Evolutionary conservation across 2,888 invertebrate genomes (phyloP).

Genomic region (Sicus ferrugineus): DNA sequence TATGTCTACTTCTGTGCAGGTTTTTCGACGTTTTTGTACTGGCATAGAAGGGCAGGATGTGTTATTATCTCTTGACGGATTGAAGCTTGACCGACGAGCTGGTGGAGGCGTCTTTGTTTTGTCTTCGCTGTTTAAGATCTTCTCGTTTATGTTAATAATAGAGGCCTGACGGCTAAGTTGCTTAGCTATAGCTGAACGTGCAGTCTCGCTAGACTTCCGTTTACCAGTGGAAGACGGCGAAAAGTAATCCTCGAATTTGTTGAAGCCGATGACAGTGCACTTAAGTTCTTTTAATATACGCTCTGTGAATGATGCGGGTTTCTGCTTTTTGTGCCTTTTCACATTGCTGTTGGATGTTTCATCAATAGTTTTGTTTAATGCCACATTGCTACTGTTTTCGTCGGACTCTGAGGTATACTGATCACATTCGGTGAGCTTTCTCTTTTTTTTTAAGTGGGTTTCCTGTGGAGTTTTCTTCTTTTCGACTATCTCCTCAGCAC

Average conservation of each 20-base stretch:
- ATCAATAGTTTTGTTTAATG: neutral
- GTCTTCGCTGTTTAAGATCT: neutral
- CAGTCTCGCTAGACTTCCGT: conserved; percentile 39
- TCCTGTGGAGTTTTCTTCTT: neutral
- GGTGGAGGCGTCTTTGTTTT: neutral
- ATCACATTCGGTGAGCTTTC: too few species aligned
- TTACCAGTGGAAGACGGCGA: conserved; percentile 23
- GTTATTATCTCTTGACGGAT: neutral
- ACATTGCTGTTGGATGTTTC: neutral
- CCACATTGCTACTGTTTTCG: neutral
- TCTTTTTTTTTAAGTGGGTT: too few species aligned
- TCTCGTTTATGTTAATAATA: neutral
- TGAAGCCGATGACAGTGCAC: conserved; percentile 42
- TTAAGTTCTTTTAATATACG: conserved; percentile 36
- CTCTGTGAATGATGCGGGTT: neutral
- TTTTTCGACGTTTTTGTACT: conserved; percentile 20
- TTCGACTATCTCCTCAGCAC: too few species aligned
- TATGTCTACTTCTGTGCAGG: conserved; percentile 8
- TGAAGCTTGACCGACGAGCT: conserved; percentile 13
- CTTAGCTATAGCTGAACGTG: conserved; percentile 36
- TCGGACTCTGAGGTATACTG: neutral
- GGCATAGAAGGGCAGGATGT: neutral
- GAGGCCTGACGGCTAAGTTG: conserved; percentile 30
- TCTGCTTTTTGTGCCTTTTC: conserved; percentile 19
- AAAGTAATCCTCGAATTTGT: conserved; percentile 39